Evolutionary conservation across 2,888 invertebrate species (phyloP), one percentile per base, ranked within the genome.

Genomic region (Epinotia brunnichana): DNA sequence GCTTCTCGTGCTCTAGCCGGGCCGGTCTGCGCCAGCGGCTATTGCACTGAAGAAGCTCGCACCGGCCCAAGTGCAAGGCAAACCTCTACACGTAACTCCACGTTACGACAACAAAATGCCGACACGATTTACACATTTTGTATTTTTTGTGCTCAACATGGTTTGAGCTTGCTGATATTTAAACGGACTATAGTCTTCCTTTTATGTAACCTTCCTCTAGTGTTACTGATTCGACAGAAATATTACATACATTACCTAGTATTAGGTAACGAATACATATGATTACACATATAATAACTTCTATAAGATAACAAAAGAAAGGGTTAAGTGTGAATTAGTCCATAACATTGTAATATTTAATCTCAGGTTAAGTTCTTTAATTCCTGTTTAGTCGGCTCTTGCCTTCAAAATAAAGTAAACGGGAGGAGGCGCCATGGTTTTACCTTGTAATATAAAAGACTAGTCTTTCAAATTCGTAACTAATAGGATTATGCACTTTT

Each of bases 41-140:
- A 66, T 68, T 68, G 72, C 74, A 70, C 69, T 74, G 74, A 61
- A 66, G 74, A 71, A 41, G 48, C 48, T 41, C 69, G 69, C 60
- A 41, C 54, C 56, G 67, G 60, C 71, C 76, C 80, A 81, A 79
- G 80, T 79, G 80, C 82, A 84, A 84, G 81, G 83, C 79, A 72
- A 82, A 78, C 82, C 74, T 72, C 87, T 84, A 77, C 74, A 87
- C 88, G 88, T 90, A 88, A 90, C 86, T 86, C 82, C 79, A 77
- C 84, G 84, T 89, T 88, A 88, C 78, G 77, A 78, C 78, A 80
- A 76, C 77, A 76, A 77, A 76, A 77, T 75, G 54, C 76, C 73
- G 51, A 68, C 24, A 70, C 63, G 60, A 57, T 75, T 74, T 74
- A 56, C 72, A 69, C 74, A 61, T 74, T 69, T 75, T 75, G 39